Evolutionary conservation across 2,113 vertebrate species (phyloP).

Genomic region (Nasalis larvatus): DNA sequence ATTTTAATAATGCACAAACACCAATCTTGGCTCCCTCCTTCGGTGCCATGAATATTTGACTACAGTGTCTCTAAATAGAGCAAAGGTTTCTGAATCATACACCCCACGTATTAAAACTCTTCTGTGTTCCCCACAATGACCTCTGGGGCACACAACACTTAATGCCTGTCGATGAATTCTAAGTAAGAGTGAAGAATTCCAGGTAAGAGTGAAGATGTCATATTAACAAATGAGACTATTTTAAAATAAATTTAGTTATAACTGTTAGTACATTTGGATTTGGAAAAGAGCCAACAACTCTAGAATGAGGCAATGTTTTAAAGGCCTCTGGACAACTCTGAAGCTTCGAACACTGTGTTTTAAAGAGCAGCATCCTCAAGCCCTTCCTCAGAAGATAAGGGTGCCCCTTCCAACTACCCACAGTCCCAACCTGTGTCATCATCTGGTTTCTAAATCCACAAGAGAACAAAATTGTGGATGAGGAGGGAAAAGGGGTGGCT

Average conservation of each 20-base stretch:
- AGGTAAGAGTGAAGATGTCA: no score
- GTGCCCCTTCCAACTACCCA: accelerated
- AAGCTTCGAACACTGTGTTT: no score
- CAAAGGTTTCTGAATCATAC: not conserved
- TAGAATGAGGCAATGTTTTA: not conserved
- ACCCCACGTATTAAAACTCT: not conserved
- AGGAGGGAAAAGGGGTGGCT: not conserved
- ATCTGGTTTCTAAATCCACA: not conserved
- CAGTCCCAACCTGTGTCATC: accelerated
- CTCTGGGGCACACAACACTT: not conserved
- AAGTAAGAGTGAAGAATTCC: not conserved
- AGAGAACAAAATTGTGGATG: not conserved
- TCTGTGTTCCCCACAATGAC: not conserved
- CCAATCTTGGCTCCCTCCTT: not conserved
- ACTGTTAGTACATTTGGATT: not conserved
- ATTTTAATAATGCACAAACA: no score
- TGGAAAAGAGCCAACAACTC: not conserved
- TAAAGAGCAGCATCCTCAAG: accelerated
- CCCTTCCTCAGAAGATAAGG: not conserved
- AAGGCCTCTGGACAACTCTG: not conserved
- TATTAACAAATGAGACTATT: not conserved
- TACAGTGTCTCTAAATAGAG: not conserved
- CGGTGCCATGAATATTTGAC: no score
- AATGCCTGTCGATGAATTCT: not conserved
- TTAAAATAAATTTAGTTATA: not conserved